Base-by-base conservation (phyloP, 2,797 vertebrate genomes). In the Gymnodraco acuticeps region DNA sequence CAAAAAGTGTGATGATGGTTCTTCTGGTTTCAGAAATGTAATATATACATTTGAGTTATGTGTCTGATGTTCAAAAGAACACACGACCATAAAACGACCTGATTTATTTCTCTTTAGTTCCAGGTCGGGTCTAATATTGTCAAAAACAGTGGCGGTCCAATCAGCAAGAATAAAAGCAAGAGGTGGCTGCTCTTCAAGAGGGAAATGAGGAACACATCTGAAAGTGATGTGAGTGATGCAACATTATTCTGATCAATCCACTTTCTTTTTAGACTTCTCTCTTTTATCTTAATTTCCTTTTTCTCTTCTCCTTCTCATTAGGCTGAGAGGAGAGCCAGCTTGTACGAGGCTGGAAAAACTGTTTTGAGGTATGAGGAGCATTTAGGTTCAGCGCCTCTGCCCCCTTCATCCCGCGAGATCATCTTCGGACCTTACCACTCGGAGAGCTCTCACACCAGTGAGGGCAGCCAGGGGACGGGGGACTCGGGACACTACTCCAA, bases 401-500 rank as follows among this genome's bases (percentile, higher is more conserved):
- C 90, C 2, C 92, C 89, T 31, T 43, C 91, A 0, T 78, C 82
- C 41, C 94, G 94, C 80, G 95, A 91, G 62, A 93, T 87, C 77
- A 93, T 94, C 0, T 96, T 93, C 5, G 87, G 89, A 10, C 89
- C 85, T 0, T 77, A 46, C 3, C 80, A 96, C 77, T 90, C 94
- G 0, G 97, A 97, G 91, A 96, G 95, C 67, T 98, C 97, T 0
- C 96, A 96, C 2, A 94, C 93, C 80, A 98, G 97, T 0, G 96
- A 98, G 62, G 95, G 96, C 58, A 98, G 97, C 92, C 96, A 96
- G 0, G 97, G 97, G 85, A 99, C 98, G 0, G 96, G 95, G 31
- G 98, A 99, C 92, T 98, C 97, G 0, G 97, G 97, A 56, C 92
- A 97, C 78, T 98, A 96, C 88, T 98, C 98, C 27, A 96, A 96